Evolutionary conservation across 2,113 vertebrate species (phyloP).

Genomic region (Stegastes partitus): DNA sequence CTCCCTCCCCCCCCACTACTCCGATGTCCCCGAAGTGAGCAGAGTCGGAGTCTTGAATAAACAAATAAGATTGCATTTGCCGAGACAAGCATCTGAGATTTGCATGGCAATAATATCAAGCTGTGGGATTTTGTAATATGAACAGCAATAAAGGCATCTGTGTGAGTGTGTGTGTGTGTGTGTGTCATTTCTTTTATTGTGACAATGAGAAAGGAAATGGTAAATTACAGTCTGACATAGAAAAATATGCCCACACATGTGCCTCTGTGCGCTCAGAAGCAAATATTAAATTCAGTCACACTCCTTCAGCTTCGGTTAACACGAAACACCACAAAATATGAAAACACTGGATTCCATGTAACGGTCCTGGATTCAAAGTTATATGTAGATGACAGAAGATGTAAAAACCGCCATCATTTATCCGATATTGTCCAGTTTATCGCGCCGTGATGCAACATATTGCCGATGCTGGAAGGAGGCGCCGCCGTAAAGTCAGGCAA

Average conservation of each 20-base stretch:
- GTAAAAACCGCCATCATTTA: too few species aligned
- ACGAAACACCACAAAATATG: not conserved
- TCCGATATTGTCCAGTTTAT: too few species aligned
- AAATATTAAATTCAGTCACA: not conserved
- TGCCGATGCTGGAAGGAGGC: too few species aligned
- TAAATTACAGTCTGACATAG: slow-evolving; percentile 15
- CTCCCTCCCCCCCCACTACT: slow-evolving; percentile 29
- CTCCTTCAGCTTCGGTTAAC: not conserved
- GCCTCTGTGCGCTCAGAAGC: not conserved
- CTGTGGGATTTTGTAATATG: slow-evolving; percentile 58
- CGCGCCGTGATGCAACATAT: too few species aligned
- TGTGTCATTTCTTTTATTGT: not conserved
- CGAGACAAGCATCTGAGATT: slow-evolving; percentile 55
- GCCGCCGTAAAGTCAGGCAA: too few species aligned
- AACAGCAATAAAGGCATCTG: slow-evolving; percentile 48
- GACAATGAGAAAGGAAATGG: slow-evolving; percentile 15
- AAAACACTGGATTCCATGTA: too few species aligned
- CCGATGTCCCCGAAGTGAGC: slow-evolving; percentile 46
- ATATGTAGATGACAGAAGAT: too few species aligned
- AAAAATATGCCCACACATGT: slow-evolving; percentile 13
- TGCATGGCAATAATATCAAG: slow-evolving; percentile 63
- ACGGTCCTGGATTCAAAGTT: too few species aligned
- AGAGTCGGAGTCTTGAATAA: slow-evolving; percentile 40
- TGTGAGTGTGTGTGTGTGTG: not conserved
- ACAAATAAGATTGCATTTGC: slow-evolving; percentile 64